phyloP scores from a whole-genome alignment of 2,888 invertebrate genomes.

The Ennomos quercinarius region DNA sequence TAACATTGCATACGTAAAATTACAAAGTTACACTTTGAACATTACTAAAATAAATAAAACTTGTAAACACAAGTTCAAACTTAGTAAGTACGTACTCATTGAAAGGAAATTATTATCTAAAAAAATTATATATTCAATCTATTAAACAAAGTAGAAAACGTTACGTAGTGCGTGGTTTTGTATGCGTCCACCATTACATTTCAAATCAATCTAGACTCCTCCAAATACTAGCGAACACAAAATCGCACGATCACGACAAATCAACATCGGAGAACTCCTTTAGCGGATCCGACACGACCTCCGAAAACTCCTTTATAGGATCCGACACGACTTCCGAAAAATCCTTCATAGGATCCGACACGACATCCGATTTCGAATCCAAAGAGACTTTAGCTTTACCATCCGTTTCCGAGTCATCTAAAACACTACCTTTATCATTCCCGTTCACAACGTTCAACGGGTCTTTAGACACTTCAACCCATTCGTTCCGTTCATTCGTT shows the following conservation, averaged over 20 bases:
- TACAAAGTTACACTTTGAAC: no score
- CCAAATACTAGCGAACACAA: conserved; percentile 56
- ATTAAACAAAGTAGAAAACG: no score
- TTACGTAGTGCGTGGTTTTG: no score
- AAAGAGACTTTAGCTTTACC: conserved; percentile 16
- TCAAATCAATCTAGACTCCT: conserved; percentile 20
- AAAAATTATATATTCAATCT: no score
- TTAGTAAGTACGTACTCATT: no score
- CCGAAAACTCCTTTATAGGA: conserved; percentile 52
- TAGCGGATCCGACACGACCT: conserved; percentile 60
- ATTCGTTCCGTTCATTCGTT: conserved; percentile 19
- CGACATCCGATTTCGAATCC: conserved; percentile 41
- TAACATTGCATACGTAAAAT: no score
- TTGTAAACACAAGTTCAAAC: no score
- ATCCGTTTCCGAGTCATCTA: conserved; percentile 36
- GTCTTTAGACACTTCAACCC: conserved; percentile 20
- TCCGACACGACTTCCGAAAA: conserved; percentile 60
- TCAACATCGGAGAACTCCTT: conserved; percentile 69
- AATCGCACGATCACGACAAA: conserved; percentile 67
- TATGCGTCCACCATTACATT: no score
- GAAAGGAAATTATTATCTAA: no score
- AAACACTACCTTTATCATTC: conserved; percentile 35
- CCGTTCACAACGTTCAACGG: conserved; percentile 7
- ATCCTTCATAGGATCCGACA: conserved; percentile 63
- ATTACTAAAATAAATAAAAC: no score